Percentiles rank a stretch among this genome's conserved stretches.
These are phyloP conservation scores for Gopherus evgoodei DNA, from an alignment of 2,113 vertebrate species.

Conservation along the genomic window DNA sequence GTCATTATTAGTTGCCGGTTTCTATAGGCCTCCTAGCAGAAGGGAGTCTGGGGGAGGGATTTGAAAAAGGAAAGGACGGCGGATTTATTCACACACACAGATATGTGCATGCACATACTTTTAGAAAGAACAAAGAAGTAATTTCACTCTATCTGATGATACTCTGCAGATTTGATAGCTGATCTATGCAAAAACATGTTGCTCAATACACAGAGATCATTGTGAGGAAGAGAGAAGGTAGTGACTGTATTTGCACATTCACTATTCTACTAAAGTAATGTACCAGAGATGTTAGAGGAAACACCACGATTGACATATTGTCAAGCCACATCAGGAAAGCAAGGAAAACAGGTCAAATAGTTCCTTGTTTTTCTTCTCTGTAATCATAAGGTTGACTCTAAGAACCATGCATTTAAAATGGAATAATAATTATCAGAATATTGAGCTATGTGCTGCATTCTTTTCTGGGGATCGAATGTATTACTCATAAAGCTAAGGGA, in stretches of 20 bases:
- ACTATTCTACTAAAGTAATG: constrained; percentile 50
- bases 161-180: background rate
- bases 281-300: background rate
- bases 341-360: background rate
- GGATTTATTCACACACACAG: background rate
- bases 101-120: background rate
- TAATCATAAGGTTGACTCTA: constrained; percentile 27
- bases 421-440: constrained; percentile 38
- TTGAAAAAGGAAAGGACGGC: background rate
- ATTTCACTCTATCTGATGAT: background rate
- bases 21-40: background rate
- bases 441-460: constrained; percentile 28
- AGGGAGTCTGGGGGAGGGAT: background rate
- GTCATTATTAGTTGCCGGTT: background rate
- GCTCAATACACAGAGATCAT: constrained; percentile 64
- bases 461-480: constrained; percentile 42
- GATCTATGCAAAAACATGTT: constrained; percentile 48
- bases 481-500: constrained; percentile 45
- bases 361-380: constrained; percentile 40
- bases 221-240: constrained; percentile 47
- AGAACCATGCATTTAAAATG: constrained; percentile 20
- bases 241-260: constrained; percentile 31
- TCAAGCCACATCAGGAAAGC: background rate
- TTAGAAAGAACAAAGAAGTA: constrained; percentile 28
- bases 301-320: constrained; percentile 59